Base-by-base conservation (phyloP, 2,113 vertebrate species). In the Albula goreensis region DNA sequence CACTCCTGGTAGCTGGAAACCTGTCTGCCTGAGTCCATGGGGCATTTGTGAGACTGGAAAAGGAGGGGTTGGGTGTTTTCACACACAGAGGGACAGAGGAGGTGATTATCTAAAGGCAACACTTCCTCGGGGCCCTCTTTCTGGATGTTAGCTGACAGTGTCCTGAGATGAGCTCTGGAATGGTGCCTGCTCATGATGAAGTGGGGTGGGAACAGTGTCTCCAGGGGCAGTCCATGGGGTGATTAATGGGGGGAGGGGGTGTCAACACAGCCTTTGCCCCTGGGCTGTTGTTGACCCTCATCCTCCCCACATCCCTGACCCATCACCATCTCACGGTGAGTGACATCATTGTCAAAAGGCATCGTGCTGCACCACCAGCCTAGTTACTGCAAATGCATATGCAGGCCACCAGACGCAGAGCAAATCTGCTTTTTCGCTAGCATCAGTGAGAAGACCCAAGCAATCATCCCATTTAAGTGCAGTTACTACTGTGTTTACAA, bases 121-220 rank as follows among this genome's bases (percentile, higher is more conserved):
- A 48, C 60, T 74, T 57, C 66, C 17, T 77, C 15, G 22, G 60
- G 60, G 66, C 57, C 7, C n/a, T 3, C 19, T 77, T 51, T n/a
- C 50, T 51, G 60, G 31, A 74, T 84, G 83, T 49, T 31, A 66
- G 60, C 83, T 51, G 83, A 84, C 57, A 49, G 83, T 31, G 63
- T 5, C 83, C 48, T n/a, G 48, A 50, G 50, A 51, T 84, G 83
- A 50, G 60, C 48, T 5, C 60, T n/a, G 41, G 25, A 63, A 77
- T 50, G 60, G 60, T 19, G 13, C 50, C 49, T 51, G 51, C 41
- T 31, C 57, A 9, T n/a, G 41, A 48, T 57, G 60, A 48, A n/a
- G 7, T 7, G 83, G 83, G 60, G 41, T 15, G 60, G 4, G 60
- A 11, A 49, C 15, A 6, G 12, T 8, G 6, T 25, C 50, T 25